phyloP scores from a whole-genome alignment of 2,888 invertebrate species.

The Synanthedon formicaeformis region DNA sequence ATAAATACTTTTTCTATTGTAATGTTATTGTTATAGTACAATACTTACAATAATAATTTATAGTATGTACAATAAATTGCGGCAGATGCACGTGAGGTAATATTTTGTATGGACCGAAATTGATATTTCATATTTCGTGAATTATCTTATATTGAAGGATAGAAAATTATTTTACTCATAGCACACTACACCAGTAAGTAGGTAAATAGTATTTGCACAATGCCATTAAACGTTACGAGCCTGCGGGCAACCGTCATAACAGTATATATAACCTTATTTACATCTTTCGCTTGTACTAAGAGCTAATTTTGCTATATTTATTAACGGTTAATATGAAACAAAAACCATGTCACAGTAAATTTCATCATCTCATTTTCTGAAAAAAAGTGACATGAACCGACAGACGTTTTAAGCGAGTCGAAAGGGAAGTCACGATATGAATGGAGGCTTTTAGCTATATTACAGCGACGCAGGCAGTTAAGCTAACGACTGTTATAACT shows the following conservation, averaged over 20 bases:
- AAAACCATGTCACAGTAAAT: not conserved
- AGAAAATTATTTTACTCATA: too few species aligned
- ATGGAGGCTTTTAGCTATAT: constrained; percentile 54
- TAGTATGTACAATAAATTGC: too few species aligned
- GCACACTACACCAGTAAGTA: too few species aligned
- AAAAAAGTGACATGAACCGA: not conserved
- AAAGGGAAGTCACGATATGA: constrained; percentile 32
- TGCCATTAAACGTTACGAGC: not conserved
- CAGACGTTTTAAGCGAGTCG: constrained; percentile 3
- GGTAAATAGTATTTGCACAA: too few species aligned
- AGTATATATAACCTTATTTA: not conserved
- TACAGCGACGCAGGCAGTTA: constrained; percentile 36
- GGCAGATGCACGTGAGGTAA: too few species aligned
- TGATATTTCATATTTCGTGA: too few species aligned
- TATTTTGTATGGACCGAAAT: too few species aligned
- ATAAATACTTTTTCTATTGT: too few species aligned
- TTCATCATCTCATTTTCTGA: not conserved
- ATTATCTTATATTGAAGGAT: too few species aligned
- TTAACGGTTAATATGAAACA: not conserved
- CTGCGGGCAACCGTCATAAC: not conserved
- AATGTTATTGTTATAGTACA: too few species aligned
- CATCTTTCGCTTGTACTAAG: not conserved
- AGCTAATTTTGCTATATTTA: not conserved
- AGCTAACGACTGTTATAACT: constrained; percentile 44
- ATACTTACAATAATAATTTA: too few species aligned